These are phyloP conservation scores for Oryctolagus cuniculus DNA, from an alignment of 2,113 vertebrate species.

Conservation along the genomic window mOryCun1.1 NC_091439.1:44128501-44129000, in stretches of 20 bases:
- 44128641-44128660: not conserved
- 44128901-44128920: not conserved
- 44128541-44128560: not conserved
- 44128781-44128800: not conserved
- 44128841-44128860: not conserved
- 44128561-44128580: not conserved
- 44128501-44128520: not conserved
- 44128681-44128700: not conserved
- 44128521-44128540: not conserved
- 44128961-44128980: not conserved
- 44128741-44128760: conserved; percentile 21
- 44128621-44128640: not conserved
- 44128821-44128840: conserved; percentile 6
- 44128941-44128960: not conserved
- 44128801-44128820: not conserved
- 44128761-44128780: not conserved
- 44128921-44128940: not conserved
- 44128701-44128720: not conserved
- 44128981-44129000: not conserved
- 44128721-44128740: not conserved
- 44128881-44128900: not conserved
- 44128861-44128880: not conserved
- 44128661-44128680: not conserved
- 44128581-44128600: not conserved
- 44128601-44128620: not conserved